Conservation (phyloP, 2,113 vertebrate genomes). For the Micronycteris hirsuta region DNA sequence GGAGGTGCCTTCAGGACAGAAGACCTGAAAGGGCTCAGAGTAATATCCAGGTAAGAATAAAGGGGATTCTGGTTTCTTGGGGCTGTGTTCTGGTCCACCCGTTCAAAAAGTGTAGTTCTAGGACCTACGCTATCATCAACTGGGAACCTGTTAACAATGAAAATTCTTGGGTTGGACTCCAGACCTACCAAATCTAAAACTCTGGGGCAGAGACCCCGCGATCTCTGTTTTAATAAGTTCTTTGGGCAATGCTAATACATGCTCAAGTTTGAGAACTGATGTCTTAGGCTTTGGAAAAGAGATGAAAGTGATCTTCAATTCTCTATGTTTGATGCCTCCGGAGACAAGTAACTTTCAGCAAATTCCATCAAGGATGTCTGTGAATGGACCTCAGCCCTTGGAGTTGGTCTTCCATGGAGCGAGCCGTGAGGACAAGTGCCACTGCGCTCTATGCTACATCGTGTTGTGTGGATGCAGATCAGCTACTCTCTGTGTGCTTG, state of each 20-base stretch:
- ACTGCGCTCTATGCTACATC: neutral
- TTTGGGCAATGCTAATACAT: neutral
- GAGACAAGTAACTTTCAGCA: conserved; percentile 5
- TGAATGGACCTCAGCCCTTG: neutral
- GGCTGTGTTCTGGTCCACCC: neutral
- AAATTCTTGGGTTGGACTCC: neutral
- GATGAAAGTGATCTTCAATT: neutral
- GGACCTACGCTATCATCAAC: neutral
- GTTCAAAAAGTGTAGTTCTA: neutral
- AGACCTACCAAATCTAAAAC: neutral
- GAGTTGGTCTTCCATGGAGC: neutral
- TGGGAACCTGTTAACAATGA: neutral
- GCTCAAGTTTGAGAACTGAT: neutral
- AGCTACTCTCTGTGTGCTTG: neutral
- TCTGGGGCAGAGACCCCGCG: neutral
- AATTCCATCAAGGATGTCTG: neutral
- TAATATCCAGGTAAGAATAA: neutral
- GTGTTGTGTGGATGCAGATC: neutral
- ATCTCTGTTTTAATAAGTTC: neutral
- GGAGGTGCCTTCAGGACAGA: neutral
- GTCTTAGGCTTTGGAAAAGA: neutral
- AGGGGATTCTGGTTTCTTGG: neutral
- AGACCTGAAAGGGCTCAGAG: neutral
- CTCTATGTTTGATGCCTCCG: neutral
- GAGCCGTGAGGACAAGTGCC: neutral